A percentile compares a stretch with the other conserved stretches of the same genome.
These are phyloP conservation scores for Sigmodon hispidus DNA, from an alignment of 2,113 vertebrate species.

Conservation along the genomic window DNA sequence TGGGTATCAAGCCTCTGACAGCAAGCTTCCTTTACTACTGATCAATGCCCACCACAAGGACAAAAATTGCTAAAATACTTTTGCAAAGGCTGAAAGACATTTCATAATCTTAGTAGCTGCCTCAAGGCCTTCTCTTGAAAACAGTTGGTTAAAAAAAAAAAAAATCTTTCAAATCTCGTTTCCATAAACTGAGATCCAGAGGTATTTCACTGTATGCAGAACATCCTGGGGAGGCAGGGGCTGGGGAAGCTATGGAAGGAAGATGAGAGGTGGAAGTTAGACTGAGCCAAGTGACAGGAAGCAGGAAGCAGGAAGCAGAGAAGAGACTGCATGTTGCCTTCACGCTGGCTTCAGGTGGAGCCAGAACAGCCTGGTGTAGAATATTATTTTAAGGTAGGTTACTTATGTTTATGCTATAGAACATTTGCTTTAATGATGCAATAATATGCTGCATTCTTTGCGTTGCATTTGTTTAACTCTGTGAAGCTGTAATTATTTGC, in stretches of 20 bases:
- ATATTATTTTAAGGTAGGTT: too few species aligned
- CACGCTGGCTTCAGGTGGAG: neutral
- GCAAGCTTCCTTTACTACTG: neutral
- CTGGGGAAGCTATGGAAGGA: neutral
- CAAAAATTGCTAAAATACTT: neutral
- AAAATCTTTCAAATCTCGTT: neutral
- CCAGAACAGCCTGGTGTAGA: neutral
- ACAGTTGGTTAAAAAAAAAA: neutral
- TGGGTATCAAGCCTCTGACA: neutral
- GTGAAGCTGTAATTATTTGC: too few species aligned
- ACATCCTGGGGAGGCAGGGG: too few species aligned
- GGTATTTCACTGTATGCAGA: neutral
- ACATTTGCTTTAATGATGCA: too few species aligned
- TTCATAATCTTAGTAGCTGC: neutral
- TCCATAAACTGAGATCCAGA: neutral
- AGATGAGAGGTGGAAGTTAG: neutral
- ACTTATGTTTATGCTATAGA: too few species aligned
- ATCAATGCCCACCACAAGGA: neutral
- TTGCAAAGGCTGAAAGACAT: neutral
- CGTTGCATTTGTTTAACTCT: too few species aligned
- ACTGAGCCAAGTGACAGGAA: too few species aligned
- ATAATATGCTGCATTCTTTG: too few species aligned
- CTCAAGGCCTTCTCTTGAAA: slow-evolving; percentile 41
- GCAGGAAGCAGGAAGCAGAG: neutral
- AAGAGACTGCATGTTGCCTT: neutral